These are phyloP conservation scores for Platygyra sinensis DNA, from an alignment of 64 coral and sea anemone species.

Conservation along the genomic window DNA sequence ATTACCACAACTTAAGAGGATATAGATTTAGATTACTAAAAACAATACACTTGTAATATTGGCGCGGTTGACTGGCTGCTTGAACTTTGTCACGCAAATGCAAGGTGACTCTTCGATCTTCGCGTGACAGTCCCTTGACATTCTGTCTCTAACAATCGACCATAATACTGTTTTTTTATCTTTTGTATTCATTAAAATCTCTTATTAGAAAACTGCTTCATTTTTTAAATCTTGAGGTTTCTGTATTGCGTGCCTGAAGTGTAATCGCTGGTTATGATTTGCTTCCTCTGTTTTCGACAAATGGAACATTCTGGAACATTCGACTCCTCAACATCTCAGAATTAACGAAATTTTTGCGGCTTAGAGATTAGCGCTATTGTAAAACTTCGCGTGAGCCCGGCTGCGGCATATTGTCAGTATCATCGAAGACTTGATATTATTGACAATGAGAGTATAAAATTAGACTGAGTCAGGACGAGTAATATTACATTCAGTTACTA, in stretches of 20 bases:
- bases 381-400: neutral
- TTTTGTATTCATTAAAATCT: neutral
- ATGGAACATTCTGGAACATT: neutral
- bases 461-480: no score
- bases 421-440: neutral
- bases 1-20: neutral
- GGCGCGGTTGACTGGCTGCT: neutral
- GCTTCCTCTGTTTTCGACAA: neutral
- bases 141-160: neutral
- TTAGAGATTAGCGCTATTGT: neutral
- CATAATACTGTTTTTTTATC: neutral
- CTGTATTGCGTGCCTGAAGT: neutral
- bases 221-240: neutral
- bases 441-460: neutral
- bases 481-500: no score
- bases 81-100: neutral
- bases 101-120: neutral
- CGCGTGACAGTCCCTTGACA: neutral
- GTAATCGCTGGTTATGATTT: neutral
- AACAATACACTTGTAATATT: neutral
- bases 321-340: neutral
- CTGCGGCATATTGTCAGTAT: neutral
- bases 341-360: neutral
- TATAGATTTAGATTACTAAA: neutral
- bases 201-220: neutral